Percentiles rank a stretch among this genome's conserved stretches.
phyloP scores from a whole-genome alignment of 2,113 vertebrate species.

The Hipposideros armiger region DNA sequence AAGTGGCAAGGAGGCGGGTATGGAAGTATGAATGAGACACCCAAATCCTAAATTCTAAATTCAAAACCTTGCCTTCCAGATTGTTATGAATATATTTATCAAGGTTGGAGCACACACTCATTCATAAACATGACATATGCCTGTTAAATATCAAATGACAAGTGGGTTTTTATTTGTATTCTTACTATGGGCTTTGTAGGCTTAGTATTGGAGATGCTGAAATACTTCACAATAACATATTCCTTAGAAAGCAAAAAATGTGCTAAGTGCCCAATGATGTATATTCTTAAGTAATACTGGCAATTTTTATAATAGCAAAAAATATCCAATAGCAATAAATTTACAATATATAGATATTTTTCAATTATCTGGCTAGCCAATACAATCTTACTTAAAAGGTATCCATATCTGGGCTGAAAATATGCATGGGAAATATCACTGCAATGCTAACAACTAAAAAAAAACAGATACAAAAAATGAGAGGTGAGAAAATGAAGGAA shows the following conservation, averaged over 20 bases:
- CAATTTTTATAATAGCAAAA: conserved; percentile 17
- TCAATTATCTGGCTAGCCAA: neutral
- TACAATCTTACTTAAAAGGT: neutral
- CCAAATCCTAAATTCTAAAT: neutral
- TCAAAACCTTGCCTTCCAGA: neutral
- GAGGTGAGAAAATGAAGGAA: neutral
- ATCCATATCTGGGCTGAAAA: neutral
- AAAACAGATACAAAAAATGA: neutral
- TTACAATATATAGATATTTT: neutral
- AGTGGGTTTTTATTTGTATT: neutral
- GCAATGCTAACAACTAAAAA: neutral
- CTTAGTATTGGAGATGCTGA: neutral
- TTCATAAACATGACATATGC: neutral
- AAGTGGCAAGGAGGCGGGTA: neutral
- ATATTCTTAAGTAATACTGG: neutral
- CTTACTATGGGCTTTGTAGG: neutral
- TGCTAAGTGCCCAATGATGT: neutral
- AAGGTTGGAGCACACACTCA: neutral
- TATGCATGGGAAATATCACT: neutral
- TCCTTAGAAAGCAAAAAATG: neutral
- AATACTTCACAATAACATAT: conserved; percentile 8
- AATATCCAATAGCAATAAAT: neutral
- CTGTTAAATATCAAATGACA: neutral
- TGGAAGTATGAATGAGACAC: neutral
- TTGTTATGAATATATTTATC: neutral